These are phyloP conservation scores for Cetonia aurata DNA, from an alignment of 2,888 invertebrate genomes.

Conservation along the genomic window DNA sequence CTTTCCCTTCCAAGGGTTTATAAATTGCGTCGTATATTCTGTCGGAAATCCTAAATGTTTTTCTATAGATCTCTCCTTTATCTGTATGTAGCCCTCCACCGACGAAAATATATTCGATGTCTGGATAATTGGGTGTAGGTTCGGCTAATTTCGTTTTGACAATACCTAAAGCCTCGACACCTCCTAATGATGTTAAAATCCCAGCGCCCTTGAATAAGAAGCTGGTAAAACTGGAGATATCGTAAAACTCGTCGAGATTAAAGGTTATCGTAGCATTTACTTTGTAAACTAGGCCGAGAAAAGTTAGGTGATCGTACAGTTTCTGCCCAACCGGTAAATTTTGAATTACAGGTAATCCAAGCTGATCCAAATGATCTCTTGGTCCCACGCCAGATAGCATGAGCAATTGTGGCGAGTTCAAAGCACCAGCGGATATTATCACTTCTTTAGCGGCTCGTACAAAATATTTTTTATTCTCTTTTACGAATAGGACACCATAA, in stretches of 20 bases:
- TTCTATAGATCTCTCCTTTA: slow-evolving; percentile 56
- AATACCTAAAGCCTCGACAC: slow-evolving; percentile 75
- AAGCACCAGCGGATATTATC: slow-evolving; percentile 75
- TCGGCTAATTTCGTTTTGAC: slow-evolving; percentile 36
- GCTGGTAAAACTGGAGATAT: slow-evolving; percentile 59
- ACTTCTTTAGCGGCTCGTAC: slow-evolving; percentile 69
- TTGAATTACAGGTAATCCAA: slow-evolving; percentile 73
- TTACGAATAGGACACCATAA: slow-evolving; percentile 66
- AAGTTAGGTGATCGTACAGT: slow-evolving; percentile 77
- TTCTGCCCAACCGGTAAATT: slow-evolving; percentile 77
- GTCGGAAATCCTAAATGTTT: slow-evolving; percentile 71
- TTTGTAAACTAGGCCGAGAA: slow-evolving; percentile 70
- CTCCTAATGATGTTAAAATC: slow-evolving; percentile 71
- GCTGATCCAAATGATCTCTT: slow-evolving; percentile 69
- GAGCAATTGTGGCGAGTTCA: slow-evolving; percentile 83
- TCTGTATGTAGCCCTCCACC: slow-evolving; percentile 72
- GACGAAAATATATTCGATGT: slow-evolving; percentile 74
- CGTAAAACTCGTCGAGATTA: slow-evolving; percentile 37
- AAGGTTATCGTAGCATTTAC: slow-evolving; percentile 66
- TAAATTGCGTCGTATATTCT: slow-evolving; percentile 71
- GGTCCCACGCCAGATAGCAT: slow-evolving; percentile 79
- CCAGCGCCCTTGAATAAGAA: slow-evolving; percentile 67
- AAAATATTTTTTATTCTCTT: slow-evolving; percentile 17
- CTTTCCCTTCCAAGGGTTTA: slow-evolving; percentile 67
- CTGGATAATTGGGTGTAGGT: slow-evolving; percentile 69